Conservation (phyloP, 2,888 invertebrate species). For the Nezara viridula region DNA sequence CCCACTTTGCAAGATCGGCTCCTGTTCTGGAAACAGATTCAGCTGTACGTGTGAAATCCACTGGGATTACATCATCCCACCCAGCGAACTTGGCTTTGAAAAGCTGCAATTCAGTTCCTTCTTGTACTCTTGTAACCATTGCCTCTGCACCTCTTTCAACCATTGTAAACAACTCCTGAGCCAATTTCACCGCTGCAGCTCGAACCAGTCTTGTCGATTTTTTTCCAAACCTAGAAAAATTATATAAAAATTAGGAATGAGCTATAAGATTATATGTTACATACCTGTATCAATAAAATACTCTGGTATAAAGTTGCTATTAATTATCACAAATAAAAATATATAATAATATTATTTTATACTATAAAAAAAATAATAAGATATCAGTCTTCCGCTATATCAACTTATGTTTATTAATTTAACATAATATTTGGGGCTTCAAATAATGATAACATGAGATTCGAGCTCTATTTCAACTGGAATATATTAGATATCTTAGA, state of each 20-base stretch:
- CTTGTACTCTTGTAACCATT: constrained; percentile 88
- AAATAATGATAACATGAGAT: too few relatives aligned
- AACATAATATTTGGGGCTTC: too few relatives aligned
- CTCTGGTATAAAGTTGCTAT: too few relatives aligned
- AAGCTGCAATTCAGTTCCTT: constrained; percentile 91
- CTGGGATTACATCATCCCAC: constrained; percentile 99
- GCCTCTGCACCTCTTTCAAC: constrained; percentile 90
- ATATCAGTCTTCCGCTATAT: too few relatives aligned
- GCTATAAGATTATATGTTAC: too few relatives aligned
- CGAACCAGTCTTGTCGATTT: constrained; percentile 95
- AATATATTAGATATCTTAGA: too few relatives aligned
- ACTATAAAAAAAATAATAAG: too few relatives aligned
- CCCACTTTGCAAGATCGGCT: constrained; percentile 94
- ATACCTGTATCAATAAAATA: too few relatives aligned
- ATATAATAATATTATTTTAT: too few relatives aligned
- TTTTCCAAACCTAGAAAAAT: constrained; percentile 86
- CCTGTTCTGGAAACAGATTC: constrained; percentile 97
- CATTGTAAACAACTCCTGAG: constrained; percentile 96
- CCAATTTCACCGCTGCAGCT: constrained; percentile 96
- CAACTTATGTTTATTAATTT: too few relatives aligned
- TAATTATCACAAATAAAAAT: too few relatives aligned
- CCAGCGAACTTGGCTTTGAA: constrained; percentile 97
- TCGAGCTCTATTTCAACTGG: too few relatives aligned
- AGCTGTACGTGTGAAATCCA: constrained; percentile 98
- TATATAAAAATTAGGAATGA: constrained; percentile 53